Base-by-base conservation (phyloP, 1,140 invertebrate genomes). In the Drosophila sproati region DNA sequence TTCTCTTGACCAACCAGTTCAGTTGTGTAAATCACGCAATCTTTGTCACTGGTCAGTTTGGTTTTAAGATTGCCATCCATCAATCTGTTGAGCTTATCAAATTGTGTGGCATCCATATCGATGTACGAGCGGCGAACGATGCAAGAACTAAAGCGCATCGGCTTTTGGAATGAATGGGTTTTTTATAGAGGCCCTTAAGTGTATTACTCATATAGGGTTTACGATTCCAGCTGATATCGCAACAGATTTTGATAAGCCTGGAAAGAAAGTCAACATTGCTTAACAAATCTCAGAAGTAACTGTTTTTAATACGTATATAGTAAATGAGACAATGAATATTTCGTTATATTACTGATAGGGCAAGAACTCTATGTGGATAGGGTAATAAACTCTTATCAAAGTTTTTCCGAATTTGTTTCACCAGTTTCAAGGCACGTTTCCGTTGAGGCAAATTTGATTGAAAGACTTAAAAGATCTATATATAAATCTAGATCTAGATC, bases 31-130 rank as follows among this genome's bases (percentile, higher is more conserved):
- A 80, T 32, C 5, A 82, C 59, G 5, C 47, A 61, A 50, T 73
- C 12, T 43, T 56, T 29, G 0, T 50, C 12, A n/a, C 48, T 32
- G 10, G n/a, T 6, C 5, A 54, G 5, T 4, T 47, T 45, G n/a
- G 10, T 7, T 0, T 4, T 5, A 5, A 39, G 34, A 1, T 45
- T 60, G 3, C 41, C 64, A n/a, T 72, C 41, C 39, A 82, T 70
- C 5, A 35, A 64, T 20, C 48, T 48, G 5, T 54, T 37, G 2
- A 86, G 55, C 7, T 82, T 78, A 5, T 50, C 54, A 47, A 86
- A 81, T 35, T 86, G 62, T 76, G 63, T 39, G 3, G 50, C 61
- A 72, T 82, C 82, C 82, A 87, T 83, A 41, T 32, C 73, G 37
- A 37, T 32, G 35, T 61, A 34, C 7, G 28, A 29, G 12, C 39